Evolutionary conservation across 2,113 vertebrate species (phyloP), one percentile per base, ranked within the genome.

Genomic region (Eclectus roratus): DNA sequence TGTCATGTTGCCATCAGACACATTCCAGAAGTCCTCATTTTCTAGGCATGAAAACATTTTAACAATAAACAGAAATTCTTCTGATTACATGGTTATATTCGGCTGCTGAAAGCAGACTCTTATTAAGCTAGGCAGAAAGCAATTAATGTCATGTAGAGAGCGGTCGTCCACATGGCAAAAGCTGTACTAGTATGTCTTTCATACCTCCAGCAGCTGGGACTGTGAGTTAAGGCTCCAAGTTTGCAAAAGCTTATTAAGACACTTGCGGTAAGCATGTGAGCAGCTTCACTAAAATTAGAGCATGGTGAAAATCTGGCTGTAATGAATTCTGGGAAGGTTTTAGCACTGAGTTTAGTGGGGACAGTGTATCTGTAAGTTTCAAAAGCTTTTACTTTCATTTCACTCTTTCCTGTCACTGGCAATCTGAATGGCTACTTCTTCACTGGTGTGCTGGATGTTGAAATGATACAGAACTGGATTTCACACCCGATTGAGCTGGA

Each of bases 21-120:
- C 93, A 49, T 91, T 95, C 84, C 91, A 92, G 92, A 95, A 95
- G 63, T 80, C 79, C 83, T 91, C 63, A 3, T 96, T 87, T 92
- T 94, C 91, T 81, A 55, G 80, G 61, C 92, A 80, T 88, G 76
- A 73, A 96, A 80, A 93, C 72, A 72, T 65, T 82, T 96, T 66
- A 97, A 92, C 88, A 85, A 95, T 53, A 97, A 91, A 95, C 88
- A 87, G 88, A 96, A 83, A 80, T 94, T 92, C 95, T 90, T 88
- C 85, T 12, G 24, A 86, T 95, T 95, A 92, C 93, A 88, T 74
- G 85, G 82, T 91, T 96, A 94, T 91, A 91, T 85, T 94, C 2
- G 2, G 47, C 80, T 92, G 94, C 88, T 94, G 94, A 93, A 96
- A 94, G 58, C 85, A 86, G 90, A 78, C 56, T 92, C 88, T 74